Conservation (phyloP, 2,888 invertebrate species). For the Drepana falcataria region DNA sequence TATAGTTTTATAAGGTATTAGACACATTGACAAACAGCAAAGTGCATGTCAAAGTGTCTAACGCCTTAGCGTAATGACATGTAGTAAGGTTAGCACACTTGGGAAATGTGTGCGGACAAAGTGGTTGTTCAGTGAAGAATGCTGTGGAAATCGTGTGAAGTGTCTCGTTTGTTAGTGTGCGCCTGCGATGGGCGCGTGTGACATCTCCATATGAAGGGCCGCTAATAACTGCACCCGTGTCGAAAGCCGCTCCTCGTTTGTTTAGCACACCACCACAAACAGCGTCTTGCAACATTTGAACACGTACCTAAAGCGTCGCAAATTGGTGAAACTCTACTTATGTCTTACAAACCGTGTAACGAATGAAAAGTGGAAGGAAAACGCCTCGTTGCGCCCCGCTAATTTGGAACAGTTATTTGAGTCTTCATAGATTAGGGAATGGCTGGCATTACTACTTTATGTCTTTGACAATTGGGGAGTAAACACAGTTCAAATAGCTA, state of each 20-base stretch:
- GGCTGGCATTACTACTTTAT: not conserved
- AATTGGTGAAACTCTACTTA: slow-evolving; percentile 63
- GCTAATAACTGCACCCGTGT: slow-evolving; percentile 55
- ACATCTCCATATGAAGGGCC: slow-evolving; percentile 59
- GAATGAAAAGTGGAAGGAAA: slow-evolving; percentile 35
- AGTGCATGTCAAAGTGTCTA: not conserved
- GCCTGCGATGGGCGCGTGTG: slow-evolving; percentile 20
- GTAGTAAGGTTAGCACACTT: not conserved
- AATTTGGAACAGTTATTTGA: no score
- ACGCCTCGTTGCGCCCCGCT: slow-evolving; percentile 3
- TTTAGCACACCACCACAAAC: slow-evolving; percentile 61
- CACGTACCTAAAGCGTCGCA: slow-evolving; percentile 44
- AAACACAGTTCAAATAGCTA: slow-evolving; percentile 33
- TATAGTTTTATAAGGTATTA: no score
- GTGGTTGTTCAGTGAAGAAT: slow-evolving; percentile 35
- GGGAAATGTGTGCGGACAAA: slow-evolving; percentile 11
- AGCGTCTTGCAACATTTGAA: slow-evolving; percentile 45
- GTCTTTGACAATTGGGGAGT: not conserved
- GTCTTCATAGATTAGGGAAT: not conserved
- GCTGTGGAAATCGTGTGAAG: slow-evolving; percentile 49
- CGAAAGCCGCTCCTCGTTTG: slow-evolving; percentile 54
- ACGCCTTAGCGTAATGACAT: no score
- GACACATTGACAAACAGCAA: no score
- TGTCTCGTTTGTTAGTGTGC: slow-evolving; percentile 41
- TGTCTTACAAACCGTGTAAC: slow-evolving; percentile 24